Evolutionary conservation across 2,888 invertebrate species (phyloP), one percentile per base, ranked within the genome.

Genomic region (Cryptocephalus primarius): DNA sequence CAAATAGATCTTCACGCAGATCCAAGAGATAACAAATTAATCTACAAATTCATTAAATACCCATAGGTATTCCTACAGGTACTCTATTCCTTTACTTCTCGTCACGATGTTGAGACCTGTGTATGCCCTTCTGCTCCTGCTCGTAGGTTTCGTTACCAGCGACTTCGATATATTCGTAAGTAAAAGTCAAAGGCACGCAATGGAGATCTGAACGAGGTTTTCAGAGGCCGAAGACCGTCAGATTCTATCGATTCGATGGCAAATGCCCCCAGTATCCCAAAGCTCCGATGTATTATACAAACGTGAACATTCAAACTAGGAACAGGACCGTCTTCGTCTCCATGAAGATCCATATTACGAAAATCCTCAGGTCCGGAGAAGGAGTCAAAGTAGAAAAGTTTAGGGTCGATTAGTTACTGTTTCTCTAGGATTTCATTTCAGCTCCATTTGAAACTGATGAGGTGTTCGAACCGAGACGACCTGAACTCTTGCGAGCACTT

Each of bases 401-500:
- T 6, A 36, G 12, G 6, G 36, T 12, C 36, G 36, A 36, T 4
- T 4, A 22, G 2, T 4, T 36, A 36, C 36, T n/a, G n/a, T 4
- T 11, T 12, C 6, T 11, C 4, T 11, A 36, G 4, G 12, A 12
- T 36, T 36, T 13, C 40, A 4, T 56, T 58, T 48, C 45, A 63
- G 62, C 33, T 62, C 33, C 41, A 51, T 32, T 38, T 62, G 31
- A 48, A 45, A 33, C 39, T 60, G 12, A 55, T 52, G 45, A 52
- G 62, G 45, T 64, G 64, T 49, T 50, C 46, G 10, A 55, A 55
- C 22, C 54, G 57, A 43, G 64, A 63, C 32, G 50, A 58, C 11
- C 48, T 60, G 38, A 62, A 64, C 53, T 57, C 62, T 8, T 64
- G 64, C 44, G 64, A 64, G 54, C 51, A 53, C 9, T 64, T 62